phyloP scores from a whole-genome alignment of 2,113 vertebrate species.

The Brachionichthys hirsutus region DNA sequence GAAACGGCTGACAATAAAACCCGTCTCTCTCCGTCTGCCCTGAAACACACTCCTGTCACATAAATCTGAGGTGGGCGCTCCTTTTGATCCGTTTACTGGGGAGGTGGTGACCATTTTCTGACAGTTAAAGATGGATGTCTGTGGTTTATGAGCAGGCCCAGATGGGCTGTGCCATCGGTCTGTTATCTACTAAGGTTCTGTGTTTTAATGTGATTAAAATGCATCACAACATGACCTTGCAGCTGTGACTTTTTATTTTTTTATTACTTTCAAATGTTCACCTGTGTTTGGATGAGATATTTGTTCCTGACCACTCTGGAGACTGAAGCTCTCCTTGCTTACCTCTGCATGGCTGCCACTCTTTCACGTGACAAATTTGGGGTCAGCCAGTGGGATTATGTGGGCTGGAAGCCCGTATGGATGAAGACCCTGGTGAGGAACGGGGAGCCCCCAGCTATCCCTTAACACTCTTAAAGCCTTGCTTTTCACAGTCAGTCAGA shows the following conservation, averaged over 20 bases:
- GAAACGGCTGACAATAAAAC: constrained; percentile 67
- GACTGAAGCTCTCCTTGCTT: constrained; percentile 29
- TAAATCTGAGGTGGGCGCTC: constrained; percentile 48
- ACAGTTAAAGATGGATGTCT: constrained; percentile 52
- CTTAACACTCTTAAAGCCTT: constrained; percentile 66
- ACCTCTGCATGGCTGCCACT: constrained; percentile 45
- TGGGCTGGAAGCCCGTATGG: constrained; percentile 65
- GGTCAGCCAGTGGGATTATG: constrained; percentile 72
- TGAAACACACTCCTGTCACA: constrained; percentile 59
- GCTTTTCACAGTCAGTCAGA: constrained; percentile 56
- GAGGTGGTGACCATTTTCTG: constrained; percentile 44
- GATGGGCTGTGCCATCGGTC: constrained; percentile 41
- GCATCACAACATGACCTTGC: background rate
- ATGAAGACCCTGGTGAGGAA: constrained; percentile 67
- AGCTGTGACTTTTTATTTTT: background rate
- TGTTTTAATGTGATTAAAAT: background rate
- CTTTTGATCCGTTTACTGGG: constrained; percentile 47
- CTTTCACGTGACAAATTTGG: constrained; percentile 50
- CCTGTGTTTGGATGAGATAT: background rate
- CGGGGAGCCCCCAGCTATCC: constrained; percentile 49
- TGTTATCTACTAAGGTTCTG: constrained; percentile 10
- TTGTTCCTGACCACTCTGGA: constrained; percentile 37
- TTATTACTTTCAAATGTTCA: no score
- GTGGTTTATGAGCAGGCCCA: constrained; percentile 48
- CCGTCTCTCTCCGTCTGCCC: constrained; percentile 37